These are phyloP conservation scores for Xylocopa sonorina DNA, from an alignment of 1,140 invertebrate genomes.

Conservation along the genomic window DNA sequence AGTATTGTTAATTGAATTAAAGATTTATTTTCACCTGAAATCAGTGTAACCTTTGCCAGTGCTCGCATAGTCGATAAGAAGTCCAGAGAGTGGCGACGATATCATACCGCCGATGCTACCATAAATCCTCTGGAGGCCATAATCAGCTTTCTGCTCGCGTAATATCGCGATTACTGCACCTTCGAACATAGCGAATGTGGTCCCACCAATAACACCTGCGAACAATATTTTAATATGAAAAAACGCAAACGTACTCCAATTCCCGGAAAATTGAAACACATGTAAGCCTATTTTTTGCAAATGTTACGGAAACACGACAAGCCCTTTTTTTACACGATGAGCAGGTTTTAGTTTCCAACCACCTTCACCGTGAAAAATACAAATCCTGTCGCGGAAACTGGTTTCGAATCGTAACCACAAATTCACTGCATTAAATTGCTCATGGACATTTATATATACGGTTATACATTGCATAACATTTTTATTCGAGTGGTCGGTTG, in stretches of 20 bases:
- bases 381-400: not conserved
- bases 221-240: not conserved
- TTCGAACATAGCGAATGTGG: slow-evolving; percentile 91
- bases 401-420: not conserved
- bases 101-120: slow-evolving; percentile 91
- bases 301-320: not conserved
- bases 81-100: slow-evolving; percentile 89
- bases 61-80: slow-evolving; percentile 87
- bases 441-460: no score
- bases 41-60: slow-evolving; percentile 85
- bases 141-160: slow-evolving; percentile 89
- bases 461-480: not conserved
- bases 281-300: not conserved
- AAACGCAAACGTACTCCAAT: no score
- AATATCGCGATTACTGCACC: slow-evolving; percentile 91
- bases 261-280: no score
- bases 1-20: no score
- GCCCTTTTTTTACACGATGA: not conserved
- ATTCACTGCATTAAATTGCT: not conserved
- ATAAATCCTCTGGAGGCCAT: slow-evolving; percentile 90
- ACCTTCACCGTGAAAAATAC: not conserved
- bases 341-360: not conserved
- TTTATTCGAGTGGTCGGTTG: not conserved
- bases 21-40: slow-evolving; percentile 83
- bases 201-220: slow-evolving; percentile 85